phyloP scores from a whole-genome alignment of 2,888 invertebrate species.

The Seira sanloemensis region DNA sequence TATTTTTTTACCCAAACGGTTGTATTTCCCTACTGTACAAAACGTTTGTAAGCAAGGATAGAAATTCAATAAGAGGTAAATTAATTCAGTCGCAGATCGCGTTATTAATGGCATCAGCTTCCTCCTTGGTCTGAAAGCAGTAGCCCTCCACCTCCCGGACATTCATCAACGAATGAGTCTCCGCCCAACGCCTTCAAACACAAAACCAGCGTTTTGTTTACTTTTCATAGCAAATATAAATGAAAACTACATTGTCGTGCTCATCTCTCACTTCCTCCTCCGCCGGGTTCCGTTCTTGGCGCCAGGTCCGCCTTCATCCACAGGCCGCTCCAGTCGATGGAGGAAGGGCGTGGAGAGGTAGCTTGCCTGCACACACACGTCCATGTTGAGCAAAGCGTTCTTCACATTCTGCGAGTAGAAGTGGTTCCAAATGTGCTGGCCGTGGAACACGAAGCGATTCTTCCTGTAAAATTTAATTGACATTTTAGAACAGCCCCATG shows the following conservation, averaged over 20 bases:
- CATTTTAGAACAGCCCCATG: too few relatives aligned
- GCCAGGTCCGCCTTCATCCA: too few relatives aligned
- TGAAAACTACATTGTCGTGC: too few relatives aligned
- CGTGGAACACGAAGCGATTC: constrained; percentile 58
- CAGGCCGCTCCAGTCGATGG: constrained; percentile 64
- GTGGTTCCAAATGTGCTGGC: constrained; percentile 66
- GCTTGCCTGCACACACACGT: constrained; percentile 64
- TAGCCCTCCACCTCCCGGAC: constrained; percentile 22
- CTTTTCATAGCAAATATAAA: too few relatives aligned
- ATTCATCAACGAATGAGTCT: constrained; percentile 9
- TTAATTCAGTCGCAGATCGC: background rate
- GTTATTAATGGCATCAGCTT: background rate
- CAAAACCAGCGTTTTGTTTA: too few relatives aligned
- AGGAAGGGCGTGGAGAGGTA: constrained; percentile 63
- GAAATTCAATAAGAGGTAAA: too few relatives aligned
- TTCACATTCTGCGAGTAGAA: constrained; percentile 55
- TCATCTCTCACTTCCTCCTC: too few relatives aligned
- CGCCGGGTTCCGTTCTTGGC: too few relatives aligned
- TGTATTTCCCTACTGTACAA: too few relatives aligned
- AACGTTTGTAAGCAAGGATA: too few relatives aligned
- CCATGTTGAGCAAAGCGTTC: constrained; percentile 60
- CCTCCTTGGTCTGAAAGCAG: constrained; percentile 34
- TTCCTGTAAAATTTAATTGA: constrained; percentile 16
- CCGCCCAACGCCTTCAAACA: constrained; percentile 32
- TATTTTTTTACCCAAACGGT: too few relatives aligned